Base-by-base conservation (phyloP, 1,140 invertebrate species). In the Drosophila ambigua region DNA sequence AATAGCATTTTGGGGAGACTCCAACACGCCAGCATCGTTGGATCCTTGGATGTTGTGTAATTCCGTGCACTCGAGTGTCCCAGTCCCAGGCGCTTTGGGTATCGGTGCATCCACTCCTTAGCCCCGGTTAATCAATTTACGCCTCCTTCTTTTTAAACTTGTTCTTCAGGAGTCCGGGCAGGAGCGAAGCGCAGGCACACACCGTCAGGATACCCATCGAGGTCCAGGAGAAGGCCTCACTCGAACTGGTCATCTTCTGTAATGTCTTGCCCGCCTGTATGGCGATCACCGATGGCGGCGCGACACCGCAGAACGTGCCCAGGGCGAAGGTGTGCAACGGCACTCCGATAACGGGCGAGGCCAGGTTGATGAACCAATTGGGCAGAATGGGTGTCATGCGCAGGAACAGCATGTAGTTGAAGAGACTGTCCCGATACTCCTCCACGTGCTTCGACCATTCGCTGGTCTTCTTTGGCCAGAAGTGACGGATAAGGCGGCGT, bases 291-390 rank as follows among this genome's bases (percentile, higher is more conserved):
- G 98, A 99, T 35, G 99, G 99, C 50, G 99, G 98, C 3, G 98
- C 98, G 3, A 99, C 99, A 80, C 99, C 98, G 94, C 95, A 93
- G 93, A 96, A 95, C 68, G 99, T 99, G 61, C 99, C 99, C 46
- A 98, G 78, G 64, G 97, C 97, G 93, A 99, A 99, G 45, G 98
- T 97, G 54, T 94, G 72, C 45, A 99, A 92, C 16, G 98, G 98
- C 23, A 99, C 98, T 83, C 98, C 98, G 67, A 99, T 96, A 13
- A 99, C 96, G 28, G 99, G 99, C 68, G 98, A 97, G 4, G 97
- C 95, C 75, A 99, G 94, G 93, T 99, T 99, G 77, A 99, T 99
- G 92, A 99, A 99, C 99, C 99, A 99, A 93, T 99, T 99, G 5
- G 99, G 99, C 60, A 99, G 93, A 79, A 99, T 96, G 53, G 99